A percentile compares a stretch with the other conserved stretches of the same genome.
These are phyloP conservation scores for Hassar affinis DNA, from an alignment of 2,113 vertebrate genomes.

Conservation along the genomic window DNA sequence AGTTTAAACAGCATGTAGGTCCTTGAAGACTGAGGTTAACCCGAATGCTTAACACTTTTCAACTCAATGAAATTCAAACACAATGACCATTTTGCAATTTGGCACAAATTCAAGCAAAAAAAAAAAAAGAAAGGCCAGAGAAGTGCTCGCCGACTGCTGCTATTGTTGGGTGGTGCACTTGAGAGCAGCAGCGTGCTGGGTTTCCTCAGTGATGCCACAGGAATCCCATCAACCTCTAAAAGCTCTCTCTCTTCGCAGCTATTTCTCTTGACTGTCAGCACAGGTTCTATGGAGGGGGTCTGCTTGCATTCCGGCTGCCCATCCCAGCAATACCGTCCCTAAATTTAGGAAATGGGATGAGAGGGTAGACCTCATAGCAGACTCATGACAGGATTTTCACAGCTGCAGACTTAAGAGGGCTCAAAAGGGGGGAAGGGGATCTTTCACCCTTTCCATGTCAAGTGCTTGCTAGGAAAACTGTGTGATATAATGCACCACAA, in stretches of 20 bases:
- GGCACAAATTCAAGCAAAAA: not conserved
- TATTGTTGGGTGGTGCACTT: not conserved
- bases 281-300: constrained; percentile 8
- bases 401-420: constrained; percentile 25
- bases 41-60: not conserved
- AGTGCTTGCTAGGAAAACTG: constrained; percentile 11
- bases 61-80: constrained; percentile 2
- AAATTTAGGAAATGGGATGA: constrained; percentile 47
- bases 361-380: constrained; percentile 25
- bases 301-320: constrained; percentile 40
- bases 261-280: not conserved
- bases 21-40: constrained; percentile 27
- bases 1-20: not conserved
- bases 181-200: constrained; percentile 4
- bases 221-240: not conserved
- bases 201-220: not conserved
- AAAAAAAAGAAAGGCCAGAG: not conserved
- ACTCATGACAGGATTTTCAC: constrained; percentile 37
- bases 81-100: not conserved
- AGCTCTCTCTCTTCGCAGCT: not conserved
- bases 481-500: not conserved
- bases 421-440: not conserved
- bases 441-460: constrained; percentile 10
- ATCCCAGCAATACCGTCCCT: constrained; percentile 28
- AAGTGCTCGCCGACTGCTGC: not conserved